Percentiles rank a stretch among this genome's conserved stretches.
Conservation (phyloP, 2,113 vertebrate species). For the Gnathonemus longibarbis region DNA sequence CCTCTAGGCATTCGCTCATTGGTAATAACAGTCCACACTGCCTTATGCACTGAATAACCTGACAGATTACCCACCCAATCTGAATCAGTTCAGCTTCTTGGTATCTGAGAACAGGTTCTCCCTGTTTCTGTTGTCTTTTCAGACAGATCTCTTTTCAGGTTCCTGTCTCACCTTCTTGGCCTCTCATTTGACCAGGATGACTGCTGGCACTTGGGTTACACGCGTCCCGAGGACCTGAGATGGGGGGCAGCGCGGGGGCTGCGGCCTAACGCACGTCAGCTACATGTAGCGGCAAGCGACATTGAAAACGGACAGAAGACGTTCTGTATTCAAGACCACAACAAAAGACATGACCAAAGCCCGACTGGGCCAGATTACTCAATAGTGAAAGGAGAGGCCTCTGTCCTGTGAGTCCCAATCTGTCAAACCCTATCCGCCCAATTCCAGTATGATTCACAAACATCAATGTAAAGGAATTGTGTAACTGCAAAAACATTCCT, state of each 20-base stretch:
- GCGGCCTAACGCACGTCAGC: not conserved
- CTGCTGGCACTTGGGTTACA: not conserved
- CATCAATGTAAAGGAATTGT: not conserved
- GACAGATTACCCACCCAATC: not conserved
- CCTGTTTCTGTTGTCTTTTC: constrained; percentile 10
- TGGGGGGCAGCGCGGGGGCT: not conserved
- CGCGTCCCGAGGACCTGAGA: not conserved
- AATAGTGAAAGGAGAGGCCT: not conserved
- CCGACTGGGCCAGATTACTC: not conserved
- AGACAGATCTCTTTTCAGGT: not conserved
- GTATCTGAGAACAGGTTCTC: constrained; percentile 3
- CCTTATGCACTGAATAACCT: not conserved
- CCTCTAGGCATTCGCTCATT: not conserved
- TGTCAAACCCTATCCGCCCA: not conserved
- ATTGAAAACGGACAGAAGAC: not conserved
- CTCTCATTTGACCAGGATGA: not conserved
- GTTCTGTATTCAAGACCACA: not conserved
- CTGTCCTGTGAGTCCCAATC: not conserved
- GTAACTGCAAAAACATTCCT: not conserved
- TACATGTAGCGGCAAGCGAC: not conserved
- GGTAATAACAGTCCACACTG: not conserved
- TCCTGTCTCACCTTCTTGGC: not conserved
- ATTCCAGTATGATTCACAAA: not conserved
- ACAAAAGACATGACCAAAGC: not conserved
- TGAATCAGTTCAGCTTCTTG: not conserved